A percentile compares a stretch with the other conserved stretches of the same genome.
Evolutionary conservation across 1,140 invertebrate genomes (phyloP).

Genomic region (Leptinotarsa undecemlineata): DNA sequence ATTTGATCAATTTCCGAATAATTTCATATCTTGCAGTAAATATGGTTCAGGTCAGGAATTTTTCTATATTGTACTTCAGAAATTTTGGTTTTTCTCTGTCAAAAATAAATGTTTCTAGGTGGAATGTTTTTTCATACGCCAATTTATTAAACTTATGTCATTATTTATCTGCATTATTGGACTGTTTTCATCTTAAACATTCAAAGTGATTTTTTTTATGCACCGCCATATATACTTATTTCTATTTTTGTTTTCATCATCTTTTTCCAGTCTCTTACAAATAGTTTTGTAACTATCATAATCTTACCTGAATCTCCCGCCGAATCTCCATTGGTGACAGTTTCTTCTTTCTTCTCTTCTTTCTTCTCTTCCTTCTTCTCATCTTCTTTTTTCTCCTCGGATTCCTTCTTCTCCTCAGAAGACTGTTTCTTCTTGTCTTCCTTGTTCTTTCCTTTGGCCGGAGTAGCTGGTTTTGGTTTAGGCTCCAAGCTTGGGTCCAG

Average conservation of each 20-base stretch:
- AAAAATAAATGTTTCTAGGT: too few species aligned
- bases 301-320: slow-evolving; percentile 59
- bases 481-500: slow-evolving; percentile 78
- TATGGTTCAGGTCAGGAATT: too few species aligned
- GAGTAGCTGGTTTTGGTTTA: slow-evolving; percentile 76
- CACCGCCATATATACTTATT: slow-evolving; percentile 16
- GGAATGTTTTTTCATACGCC: too few species aligned
- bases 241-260: slow-evolving; percentile 19
- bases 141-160: too few species aligned
- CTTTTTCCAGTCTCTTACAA: slow-evolving; percentile 24
- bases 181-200: neutral
- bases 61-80: too few species aligned
- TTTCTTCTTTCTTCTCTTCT: slow-evolving; percentile 62
- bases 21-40: too few species aligned
- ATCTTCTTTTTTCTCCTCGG: slow-evolving; percentile 65
- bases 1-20: too few species aligned
- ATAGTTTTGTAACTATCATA: neutral
- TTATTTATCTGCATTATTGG: neutral
- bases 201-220: neutral
- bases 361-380: slow-evolving; percentile 62
- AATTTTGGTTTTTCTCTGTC: too few species aligned
- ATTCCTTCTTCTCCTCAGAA: slow-evolving; percentile 69
- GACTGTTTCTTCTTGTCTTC: slow-evolving; percentile 73
- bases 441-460: slow-evolving; percentile 74
- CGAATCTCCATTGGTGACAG: slow-evolving; percentile 60